Evolutionary conservation across 2,113 vertebrate species (phyloP).

Genomic region (Epinephelus moara): DNA sequence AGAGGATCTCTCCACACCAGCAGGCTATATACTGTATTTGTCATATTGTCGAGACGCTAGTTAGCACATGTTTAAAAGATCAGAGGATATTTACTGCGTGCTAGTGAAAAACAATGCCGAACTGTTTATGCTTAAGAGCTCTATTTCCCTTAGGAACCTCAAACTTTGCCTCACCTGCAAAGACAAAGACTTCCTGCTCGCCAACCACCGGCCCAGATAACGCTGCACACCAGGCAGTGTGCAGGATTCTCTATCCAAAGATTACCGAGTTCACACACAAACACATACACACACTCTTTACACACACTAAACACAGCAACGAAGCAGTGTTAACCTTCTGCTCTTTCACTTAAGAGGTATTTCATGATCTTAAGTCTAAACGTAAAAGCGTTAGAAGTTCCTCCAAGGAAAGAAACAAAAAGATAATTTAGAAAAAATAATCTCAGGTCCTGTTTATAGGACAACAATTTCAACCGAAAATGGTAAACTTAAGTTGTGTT

Average conservation of each 20-base stretch:
- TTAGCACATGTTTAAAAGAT: too few relatives aligned
- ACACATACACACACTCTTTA: neutral
- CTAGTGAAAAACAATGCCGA: too few relatives aligned
- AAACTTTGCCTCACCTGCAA: conserved; percentile 87
- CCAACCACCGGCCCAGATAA: conserved; percentile 87
- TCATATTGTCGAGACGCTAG: too few relatives aligned
- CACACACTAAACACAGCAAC: conserved; percentile 3
- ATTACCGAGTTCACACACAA: conserved; percentile 33
- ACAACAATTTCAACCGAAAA: too few relatives aligned
- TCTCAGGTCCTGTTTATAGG: too few relatives aligned
- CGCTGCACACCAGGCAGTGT: conserved; percentile 35
- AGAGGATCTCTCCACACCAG: too few relatives aligned
- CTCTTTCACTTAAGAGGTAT: conserved; percentile 21
- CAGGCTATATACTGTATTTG: too few relatives aligned
- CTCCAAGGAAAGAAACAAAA: conserved; percentile 4
- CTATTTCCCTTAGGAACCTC: conserved; percentile 84
- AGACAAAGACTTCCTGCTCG: conserved; percentile 88
- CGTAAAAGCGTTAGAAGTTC: neutral
- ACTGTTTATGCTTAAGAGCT: too few relatives aligned
- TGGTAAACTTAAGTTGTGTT: too few relatives aligned
- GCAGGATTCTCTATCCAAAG: conserved; percentile 62
- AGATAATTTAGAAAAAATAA: neutral
- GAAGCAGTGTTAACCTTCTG: neutral
- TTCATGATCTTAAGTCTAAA: conserved; percentile 15
- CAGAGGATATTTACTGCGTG: too few relatives aligned